Percentiles rank a stretch among this genome's conserved stretches.
These are phyloP conservation scores for Rhopalosiphum maidis DNA, from an alignment of 1,140 invertebrate species.

Conservation along the genomic window DNA sequence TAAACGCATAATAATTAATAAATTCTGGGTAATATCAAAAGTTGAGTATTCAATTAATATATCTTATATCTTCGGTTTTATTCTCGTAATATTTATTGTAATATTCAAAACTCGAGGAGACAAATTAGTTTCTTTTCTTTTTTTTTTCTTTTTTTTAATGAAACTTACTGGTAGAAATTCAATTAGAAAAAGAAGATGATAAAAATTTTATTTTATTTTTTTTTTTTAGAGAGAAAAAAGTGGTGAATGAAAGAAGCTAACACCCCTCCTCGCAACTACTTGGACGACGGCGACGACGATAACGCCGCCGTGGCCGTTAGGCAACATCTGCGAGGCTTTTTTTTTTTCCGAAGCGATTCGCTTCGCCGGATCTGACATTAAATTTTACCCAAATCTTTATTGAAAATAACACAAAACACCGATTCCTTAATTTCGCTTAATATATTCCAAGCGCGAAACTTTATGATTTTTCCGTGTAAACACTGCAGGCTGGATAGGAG, in stretches of 20 bases:
- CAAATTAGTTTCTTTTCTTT: conserved; percentile 54
- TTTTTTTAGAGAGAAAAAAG: background rate
- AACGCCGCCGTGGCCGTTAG: background rate
- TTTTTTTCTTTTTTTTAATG: background rate
- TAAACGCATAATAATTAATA: conserved; percentile 51
- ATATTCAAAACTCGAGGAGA: conserved; percentile 30
- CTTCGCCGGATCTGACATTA: conserved; percentile 40
- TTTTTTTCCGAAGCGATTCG: background rate
- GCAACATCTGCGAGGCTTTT: conserved; percentile 39
- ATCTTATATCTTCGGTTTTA: background rate
- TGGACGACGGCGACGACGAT: background rate
- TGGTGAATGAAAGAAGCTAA: background rate
- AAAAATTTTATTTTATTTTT: background rate
- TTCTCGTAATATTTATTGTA: conserved; percentile 4
- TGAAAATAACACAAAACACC: conserved; percentile 51
- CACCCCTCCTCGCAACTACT: background rate
- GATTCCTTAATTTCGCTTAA: conserved; percentile 51
- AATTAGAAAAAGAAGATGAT: conserved; percentile 48
- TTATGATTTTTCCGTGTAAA: conserved; percentile 31
- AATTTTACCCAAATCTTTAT: conserved; percentile 44
- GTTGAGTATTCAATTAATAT: conserved; percentile 20
- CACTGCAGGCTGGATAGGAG: background rate
- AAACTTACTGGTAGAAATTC: conserved; percentile 49
- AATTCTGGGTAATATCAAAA: background rate
- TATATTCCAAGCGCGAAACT: conserved; percentile 47